phyloP scores from a whole-genome alignment of 2,113 vertebrate species.

The Phylloscopus trochiloides region DNA sequence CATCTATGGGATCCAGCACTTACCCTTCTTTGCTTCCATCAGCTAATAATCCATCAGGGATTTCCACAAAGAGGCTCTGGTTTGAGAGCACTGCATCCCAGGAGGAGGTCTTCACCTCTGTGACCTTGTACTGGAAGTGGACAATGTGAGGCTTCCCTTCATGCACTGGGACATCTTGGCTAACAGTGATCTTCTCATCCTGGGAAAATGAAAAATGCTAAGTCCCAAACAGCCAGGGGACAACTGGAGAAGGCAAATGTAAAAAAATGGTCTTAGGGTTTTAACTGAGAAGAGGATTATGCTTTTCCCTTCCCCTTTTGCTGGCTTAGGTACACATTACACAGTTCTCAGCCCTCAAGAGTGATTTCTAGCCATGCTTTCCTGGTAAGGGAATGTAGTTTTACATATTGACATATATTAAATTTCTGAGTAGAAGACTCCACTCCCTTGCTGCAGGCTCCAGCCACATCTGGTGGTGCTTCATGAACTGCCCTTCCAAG shows the following conservation, averaged over 20 bases:
- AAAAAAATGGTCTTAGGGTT: neutral
- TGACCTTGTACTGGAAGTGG: constrained; percentile 93
- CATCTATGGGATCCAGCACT: neutral
- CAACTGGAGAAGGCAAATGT: neutral
- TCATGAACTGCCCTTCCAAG: neutral
- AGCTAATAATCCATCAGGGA: constrained; percentile 85
- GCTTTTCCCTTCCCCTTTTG: neutral
- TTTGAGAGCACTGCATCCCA: constrained; percentile 90
- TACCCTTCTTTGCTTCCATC: constrained; percentile 98
- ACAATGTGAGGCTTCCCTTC: constrained; percentile 84
- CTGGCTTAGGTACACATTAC: neutral
- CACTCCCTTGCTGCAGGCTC: neutral
- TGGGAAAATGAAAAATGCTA: constrained; percentile 1
- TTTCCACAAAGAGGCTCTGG: constrained; percentile 92
- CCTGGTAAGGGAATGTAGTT: neutral
- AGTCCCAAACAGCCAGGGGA: neutral
- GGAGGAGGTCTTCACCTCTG: constrained; percentile 84
- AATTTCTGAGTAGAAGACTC: neutral
- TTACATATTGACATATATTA: neutral
- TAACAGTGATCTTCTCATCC: constrained; percentile 94
- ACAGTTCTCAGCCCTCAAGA: neutral
- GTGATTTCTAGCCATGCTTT: neutral
- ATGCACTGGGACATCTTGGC: constrained; percentile 80
- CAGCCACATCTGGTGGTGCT: neutral
- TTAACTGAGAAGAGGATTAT: neutral